phyloP scores from a whole-genome alignment of 2,888 invertebrate species.

The Oscheius onirici region DNA sequence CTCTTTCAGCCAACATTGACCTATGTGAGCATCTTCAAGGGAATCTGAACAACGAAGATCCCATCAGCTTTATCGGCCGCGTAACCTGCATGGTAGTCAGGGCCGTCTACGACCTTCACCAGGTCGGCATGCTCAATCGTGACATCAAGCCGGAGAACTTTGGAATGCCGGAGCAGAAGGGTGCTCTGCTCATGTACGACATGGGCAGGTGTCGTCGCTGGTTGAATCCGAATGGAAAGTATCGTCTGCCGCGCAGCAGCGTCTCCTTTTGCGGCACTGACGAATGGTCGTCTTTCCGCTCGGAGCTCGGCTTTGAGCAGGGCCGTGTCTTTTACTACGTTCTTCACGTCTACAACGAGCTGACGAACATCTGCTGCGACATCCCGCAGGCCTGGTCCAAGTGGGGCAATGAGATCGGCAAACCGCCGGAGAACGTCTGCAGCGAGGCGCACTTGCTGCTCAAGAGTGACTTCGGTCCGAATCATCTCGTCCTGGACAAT shows the following conservation, averaged over 20 bases:
- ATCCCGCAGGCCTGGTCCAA: constrained; percentile 1
- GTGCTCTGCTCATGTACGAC: constrained; percentile 2
- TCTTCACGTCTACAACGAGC: not conserved
- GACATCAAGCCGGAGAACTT: constrained; percentile 21
- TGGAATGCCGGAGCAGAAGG: not conserved
- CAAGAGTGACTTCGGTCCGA: not conserved
- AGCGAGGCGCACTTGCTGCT: not conserved
- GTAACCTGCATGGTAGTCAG: not conserved
- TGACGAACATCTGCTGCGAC: not conserved
- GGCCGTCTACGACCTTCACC: constrained; percentile 16
- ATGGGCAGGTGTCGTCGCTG: constrained; percentile 14
- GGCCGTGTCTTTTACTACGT: not conserved
- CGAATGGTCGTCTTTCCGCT: constrained; percentile 9
- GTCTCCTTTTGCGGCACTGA: constrained; percentile 10
- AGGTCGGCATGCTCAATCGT: constrained; percentile 16
- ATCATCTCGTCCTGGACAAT: not conserved
- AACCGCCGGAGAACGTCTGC: not conserved
- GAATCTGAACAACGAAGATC: not conserved
- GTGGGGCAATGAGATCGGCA: not conserved
- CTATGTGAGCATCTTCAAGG: not conserved
- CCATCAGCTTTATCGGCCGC: not conserved
- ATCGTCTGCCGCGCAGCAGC: not conserved
- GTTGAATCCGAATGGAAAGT: not conserved
- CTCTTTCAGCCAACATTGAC: not conserved
- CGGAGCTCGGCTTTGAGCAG: constrained; percentile 19